Base-by-base conservation (phyloP, 2,888 invertebrate species). In the Erebia aethiops region DNA sequence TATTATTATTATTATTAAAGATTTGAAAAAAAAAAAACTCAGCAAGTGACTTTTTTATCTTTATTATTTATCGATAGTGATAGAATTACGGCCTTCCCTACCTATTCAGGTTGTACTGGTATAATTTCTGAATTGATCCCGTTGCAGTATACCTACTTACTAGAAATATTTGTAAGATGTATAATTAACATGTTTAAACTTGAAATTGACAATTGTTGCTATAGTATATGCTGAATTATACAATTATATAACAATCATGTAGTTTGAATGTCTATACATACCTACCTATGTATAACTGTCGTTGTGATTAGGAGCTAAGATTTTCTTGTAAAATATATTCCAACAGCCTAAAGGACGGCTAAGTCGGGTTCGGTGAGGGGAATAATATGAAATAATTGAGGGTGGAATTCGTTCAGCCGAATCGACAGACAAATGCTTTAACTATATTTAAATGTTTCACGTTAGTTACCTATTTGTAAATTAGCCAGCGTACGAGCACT, bases 321-420 rank as follows among this genome's bases (percentile, higher is more conserved):
- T 82, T 87, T 86, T 80, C 77, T 75, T 84, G 80, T 85, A 84
- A 57, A 26, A 82, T 74, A 80, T 82, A 82, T 79, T 82, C 79
- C 82, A 93, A 92, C 89, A 90, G 92, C 92, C 92, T 89, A 84
- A 91, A 80, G 81, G 92, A 92, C 92, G 92, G 92, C 91, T 87
- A 84, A 64, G 83, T 86, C 86, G 87, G 84, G 79, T 81, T 86
- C 85, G 87, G 86, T 75, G 82, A 79, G 76, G 72, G 67, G 56
- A 49, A 9, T 46, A 49, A 9, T 46, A 8, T 51, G 69, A 26
- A 35, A 56, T 58, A 46, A 63, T 21, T 46, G 56, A 68, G 43
- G 72, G 72, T 49, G 58, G n/a, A 10, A 74, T 73, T 77, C 75
- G 80, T 81, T 81, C 86, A 79, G 81, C 84, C 85, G 87, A 81